phyloP scores from a whole-genome alignment of 2,888 invertebrate genomes.

The Malacosoma neustria region DNA sequence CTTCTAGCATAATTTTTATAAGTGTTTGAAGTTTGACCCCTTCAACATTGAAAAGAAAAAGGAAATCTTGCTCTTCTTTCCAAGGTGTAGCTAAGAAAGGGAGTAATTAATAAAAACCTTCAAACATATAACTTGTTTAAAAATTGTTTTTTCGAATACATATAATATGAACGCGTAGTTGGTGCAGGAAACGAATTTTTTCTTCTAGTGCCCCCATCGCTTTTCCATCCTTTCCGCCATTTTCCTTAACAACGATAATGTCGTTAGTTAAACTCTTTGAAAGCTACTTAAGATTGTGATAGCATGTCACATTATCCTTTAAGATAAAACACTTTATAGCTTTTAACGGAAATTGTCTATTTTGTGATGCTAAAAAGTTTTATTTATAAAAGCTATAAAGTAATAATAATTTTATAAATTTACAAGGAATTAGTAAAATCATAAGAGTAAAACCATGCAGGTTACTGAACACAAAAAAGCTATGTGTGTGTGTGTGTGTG shows the following conservation, averaged over 20 bases:
- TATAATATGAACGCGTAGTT: conserved; percentile 25
- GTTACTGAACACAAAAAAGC: no score
- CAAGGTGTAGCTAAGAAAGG: no score
- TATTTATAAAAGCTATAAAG: neutral
- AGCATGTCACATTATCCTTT: conserved; percentile 22
- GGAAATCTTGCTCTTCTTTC: no score
- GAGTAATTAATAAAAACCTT: no score
- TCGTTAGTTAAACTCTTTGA: conserved; percentile 44
- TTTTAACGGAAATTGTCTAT: conserved; percentile 1
- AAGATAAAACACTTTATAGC: conserved; percentile 7
- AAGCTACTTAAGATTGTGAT: conserved; percentile 37
- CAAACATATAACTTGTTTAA: neutral
- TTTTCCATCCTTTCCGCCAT: conserved; percentile 52
- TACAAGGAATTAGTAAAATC: no score
- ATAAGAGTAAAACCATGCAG: no score
- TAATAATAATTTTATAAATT: neutral
- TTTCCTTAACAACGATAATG: conserved; percentile 51
- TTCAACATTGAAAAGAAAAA: no score
- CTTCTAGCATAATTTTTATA: no score
- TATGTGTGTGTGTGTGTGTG: no score
- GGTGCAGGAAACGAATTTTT: conserved; percentile 58
- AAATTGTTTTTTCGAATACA: neutral
- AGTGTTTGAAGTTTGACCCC: no score
- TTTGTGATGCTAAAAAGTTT: no score
- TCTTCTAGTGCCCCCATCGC: conserved; percentile 54